Evolutionary conservation across 1,140 invertebrate genomes (phyloP).

Genomic region (Cardiocondyla obscurior): DNA sequence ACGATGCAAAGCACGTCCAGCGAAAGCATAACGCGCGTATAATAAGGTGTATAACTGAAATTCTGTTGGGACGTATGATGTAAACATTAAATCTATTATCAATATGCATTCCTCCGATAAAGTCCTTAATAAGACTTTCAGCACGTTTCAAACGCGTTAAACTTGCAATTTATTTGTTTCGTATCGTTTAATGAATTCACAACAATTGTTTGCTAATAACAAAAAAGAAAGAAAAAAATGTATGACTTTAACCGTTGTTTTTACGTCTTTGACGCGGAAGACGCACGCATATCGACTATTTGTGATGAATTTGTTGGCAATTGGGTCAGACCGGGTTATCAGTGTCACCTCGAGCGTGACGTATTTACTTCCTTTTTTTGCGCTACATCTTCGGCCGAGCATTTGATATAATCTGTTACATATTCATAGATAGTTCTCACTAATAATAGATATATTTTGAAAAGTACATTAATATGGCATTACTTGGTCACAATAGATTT

Average conservation of each 20-base stretch:
- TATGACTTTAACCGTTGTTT: conserved; percentile 15
- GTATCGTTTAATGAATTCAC: no score
- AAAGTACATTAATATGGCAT: background rate
- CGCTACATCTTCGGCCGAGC: background rate
- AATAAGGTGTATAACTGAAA: conserved; percentile 63
- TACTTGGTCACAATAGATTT: background rate
- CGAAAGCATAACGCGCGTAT: conserved; percentile 57
- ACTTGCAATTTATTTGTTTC: conserved; percentile 3
- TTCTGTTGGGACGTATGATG: conserved; percentile 30
- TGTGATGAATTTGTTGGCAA: conserved; percentile 4
- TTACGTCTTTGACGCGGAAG: background rate
- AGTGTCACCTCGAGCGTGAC: background rate
- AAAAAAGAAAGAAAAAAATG: conserved; percentile 6
- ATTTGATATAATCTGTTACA: background rate
- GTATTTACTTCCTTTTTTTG: conserved; percentile 22
- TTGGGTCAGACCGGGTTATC: conserved; percentile 38
- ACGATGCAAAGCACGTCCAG: conserved; percentile 5
- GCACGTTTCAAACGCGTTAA: conserved; percentile 13
- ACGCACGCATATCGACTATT: conserved; percentile 3
- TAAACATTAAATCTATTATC: conserved; percentile 60
- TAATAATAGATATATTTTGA: background rate
- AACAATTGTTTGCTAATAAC: no score
- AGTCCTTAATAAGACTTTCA: conserved; percentile 12
- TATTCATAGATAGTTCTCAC: background rate
- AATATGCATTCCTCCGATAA: conserved; percentile 49